phyloP scores from a whole-genome alignment of 2,797 vertebrate genomes.

The Platalea minor region DNA sequence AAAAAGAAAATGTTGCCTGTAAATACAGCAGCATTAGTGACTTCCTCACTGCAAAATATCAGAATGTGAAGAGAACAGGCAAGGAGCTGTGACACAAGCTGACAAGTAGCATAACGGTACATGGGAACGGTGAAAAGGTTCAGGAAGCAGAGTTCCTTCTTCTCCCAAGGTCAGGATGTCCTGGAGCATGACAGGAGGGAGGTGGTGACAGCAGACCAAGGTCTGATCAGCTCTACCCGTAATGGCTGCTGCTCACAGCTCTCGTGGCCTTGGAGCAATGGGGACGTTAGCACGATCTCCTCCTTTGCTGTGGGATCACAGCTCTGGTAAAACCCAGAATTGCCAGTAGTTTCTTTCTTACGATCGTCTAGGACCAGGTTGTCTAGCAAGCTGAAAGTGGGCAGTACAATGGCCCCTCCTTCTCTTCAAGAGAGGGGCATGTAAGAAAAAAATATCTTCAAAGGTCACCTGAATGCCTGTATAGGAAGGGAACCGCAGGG shows the following conservation, averaged over 20 bases:
- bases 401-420: neutral
- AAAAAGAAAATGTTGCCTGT: neutral
- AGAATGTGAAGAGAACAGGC: neutral
- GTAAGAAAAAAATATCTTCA: neutral
- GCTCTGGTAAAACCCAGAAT: neutral
- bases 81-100: neutral
- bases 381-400: neutral
- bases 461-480: neutral
- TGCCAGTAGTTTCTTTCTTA: neutral
- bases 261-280: neutral
- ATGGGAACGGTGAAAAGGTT: neutral
- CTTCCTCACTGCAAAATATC: neutral
- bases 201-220: neutral
- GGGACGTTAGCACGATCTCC: rapidly evolving
- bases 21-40: neutral
- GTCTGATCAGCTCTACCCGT: neutral
- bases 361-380: neutral
- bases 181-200: neutral
- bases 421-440: neutral
- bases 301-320: neutral
- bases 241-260: neutral
- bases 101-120: neutral
- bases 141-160: neutral
- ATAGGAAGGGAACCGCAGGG: neutral
- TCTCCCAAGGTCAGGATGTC: neutral